Percentiles rank a stretch among this genome's conserved stretches.
Evolutionary conservation across 2,797 vertebrate genomes (phyloP).

Genomic region (Craterocephalus amniculus): DNA sequence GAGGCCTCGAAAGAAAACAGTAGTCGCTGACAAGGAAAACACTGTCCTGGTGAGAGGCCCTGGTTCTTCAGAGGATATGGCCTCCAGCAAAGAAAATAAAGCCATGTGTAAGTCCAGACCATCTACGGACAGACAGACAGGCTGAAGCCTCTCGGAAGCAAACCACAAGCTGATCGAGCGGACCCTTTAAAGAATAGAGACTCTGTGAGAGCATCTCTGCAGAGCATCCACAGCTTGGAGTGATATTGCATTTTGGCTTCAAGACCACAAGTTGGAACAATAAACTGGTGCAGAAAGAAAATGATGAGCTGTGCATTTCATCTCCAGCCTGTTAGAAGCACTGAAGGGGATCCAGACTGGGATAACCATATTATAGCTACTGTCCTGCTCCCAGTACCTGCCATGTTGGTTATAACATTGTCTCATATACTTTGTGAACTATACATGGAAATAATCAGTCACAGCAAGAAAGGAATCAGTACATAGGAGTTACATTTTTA

Average conservation of each 20-base stretch:
- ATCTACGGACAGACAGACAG: constrained; percentile 51
- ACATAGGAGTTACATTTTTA: no score
- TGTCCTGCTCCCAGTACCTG: no score
- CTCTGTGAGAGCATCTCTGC: constrained; percentile 54
- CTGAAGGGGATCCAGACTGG: no score
- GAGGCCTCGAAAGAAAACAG: constrained; percentile 76
- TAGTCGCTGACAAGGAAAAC: constrained; percentile 79
- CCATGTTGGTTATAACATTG: no score
- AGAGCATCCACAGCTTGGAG: constrained; percentile 6
- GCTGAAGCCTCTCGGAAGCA: constrained; percentile 49
- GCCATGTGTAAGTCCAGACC: constrained; percentile 54
- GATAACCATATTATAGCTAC: no score
- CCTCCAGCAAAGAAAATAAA: constrained; percentile 76
- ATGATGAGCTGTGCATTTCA: neutral
- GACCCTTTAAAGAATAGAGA: constrained; percentile 57
- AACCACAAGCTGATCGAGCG: constrained; percentile 48
- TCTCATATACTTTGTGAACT: no score
- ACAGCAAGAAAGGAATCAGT: no score
- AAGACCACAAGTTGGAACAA: constrained; percentile 24
- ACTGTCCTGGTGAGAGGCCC: constrained; percentile 58
- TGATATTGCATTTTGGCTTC: neutral
- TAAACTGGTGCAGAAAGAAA: neutral
- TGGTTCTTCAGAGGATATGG: constrained; percentile 52
- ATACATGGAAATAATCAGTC: no score
- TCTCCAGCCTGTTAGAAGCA: no score